Percentiles rank a stretch among this genome's conserved stretches.
Evolutionary conservation across 1,140 invertebrate species (phyloP).

Genomic region (Elymnias hypermnestra): DNA sequence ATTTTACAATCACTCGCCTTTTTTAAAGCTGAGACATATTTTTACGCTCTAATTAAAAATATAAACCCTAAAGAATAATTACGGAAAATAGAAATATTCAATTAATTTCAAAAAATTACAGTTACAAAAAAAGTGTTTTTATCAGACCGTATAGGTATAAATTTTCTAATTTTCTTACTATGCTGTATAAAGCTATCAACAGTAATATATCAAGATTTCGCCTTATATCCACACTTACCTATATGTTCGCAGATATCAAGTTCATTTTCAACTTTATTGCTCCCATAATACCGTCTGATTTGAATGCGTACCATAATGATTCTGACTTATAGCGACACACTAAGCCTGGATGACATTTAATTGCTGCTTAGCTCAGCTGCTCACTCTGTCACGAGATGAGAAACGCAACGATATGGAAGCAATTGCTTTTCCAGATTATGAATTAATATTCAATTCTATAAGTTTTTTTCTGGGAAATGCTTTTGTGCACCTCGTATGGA

Average conservation of each 20-base stretch:
- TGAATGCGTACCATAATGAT: not conserved
- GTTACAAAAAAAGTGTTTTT: too few relatives aligned
- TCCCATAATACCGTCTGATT: not conserved
- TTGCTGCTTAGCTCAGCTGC: conserved; percentile 13
- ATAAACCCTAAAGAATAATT: too few relatives aligned
- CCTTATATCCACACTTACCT: not conserved
- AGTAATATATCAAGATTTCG: conserved; percentile 1
- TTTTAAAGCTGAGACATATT: too few relatives aligned
- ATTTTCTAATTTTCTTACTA: too few relatives aligned
- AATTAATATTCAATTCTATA: too few relatives aligned
- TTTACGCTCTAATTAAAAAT: too few relatives aligned
- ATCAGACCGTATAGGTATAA: too few relatives aligned
- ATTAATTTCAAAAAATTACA: too few relatives aligned
- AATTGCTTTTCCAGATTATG: conserved; percentile 9
- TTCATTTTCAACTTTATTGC: not conserved
- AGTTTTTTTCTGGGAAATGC: too few relatives aligned
- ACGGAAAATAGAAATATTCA: too few relatives aligned
- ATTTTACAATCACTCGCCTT: too few relatives aligned
- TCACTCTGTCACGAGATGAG: conserved; percentile 11
- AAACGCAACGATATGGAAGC: conserved; percentile 1
- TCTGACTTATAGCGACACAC: not conserved
- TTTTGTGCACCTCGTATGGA: too few relatives aligned
- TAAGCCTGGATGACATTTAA: conserved; percentile 11
- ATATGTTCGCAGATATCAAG: not conserved
- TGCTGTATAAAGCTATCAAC: conserved; percentile 1